Evolutionary conservation across 2,888 invertebrate species (phyloP).

Genomic region (Melanchra persicariae): DNA sequence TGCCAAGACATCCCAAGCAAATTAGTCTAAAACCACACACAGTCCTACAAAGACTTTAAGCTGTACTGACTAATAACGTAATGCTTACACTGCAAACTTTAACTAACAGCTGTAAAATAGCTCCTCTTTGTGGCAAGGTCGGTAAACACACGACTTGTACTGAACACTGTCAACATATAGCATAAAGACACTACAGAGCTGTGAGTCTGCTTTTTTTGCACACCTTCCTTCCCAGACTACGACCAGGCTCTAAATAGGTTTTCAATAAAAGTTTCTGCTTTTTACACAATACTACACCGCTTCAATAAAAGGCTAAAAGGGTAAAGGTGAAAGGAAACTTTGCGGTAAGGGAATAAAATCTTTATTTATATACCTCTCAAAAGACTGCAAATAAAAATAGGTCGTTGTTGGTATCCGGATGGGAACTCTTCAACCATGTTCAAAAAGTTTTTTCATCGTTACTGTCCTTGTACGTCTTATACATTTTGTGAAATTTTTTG

Average conservation of each 20-base stretch:
- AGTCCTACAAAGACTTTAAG: conserved; percentile 7
- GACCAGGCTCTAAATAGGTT: neutral
- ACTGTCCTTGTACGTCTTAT: too few species aligned
- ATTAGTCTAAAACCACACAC: conserved; percentile 11
- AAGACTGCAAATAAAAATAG: too few species aligned
- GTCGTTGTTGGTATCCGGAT: too few species aligned
- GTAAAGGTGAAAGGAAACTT: neutral
- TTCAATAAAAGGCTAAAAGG: neutral
- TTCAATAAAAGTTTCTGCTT: conserved; percentile 2
- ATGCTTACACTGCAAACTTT: conserved; percentile 7
- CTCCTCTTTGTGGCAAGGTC: conserved; percentile 19
- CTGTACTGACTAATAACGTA: conserved; percentile 7
- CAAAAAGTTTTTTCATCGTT: too few species aligned
- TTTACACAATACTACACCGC: neutral
- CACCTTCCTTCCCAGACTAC: conserved; percentile 20
- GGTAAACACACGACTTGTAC: neutral
- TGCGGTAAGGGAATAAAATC: neutral
- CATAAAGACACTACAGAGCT: neutral
- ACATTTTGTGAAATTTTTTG: too few species aligned
- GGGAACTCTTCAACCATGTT: too few species aligned
- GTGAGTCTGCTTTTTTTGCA: neutral
- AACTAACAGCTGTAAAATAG: conserved; percentile 17
- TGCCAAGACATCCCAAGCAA: conserved; percentile 6
- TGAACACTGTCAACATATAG: neutral
- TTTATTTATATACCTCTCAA: too few species aligned